phyloP scores from a whole-genome alignment of 2,113 vertebrate genomes.

The Otocyon megalotis region DNA sequence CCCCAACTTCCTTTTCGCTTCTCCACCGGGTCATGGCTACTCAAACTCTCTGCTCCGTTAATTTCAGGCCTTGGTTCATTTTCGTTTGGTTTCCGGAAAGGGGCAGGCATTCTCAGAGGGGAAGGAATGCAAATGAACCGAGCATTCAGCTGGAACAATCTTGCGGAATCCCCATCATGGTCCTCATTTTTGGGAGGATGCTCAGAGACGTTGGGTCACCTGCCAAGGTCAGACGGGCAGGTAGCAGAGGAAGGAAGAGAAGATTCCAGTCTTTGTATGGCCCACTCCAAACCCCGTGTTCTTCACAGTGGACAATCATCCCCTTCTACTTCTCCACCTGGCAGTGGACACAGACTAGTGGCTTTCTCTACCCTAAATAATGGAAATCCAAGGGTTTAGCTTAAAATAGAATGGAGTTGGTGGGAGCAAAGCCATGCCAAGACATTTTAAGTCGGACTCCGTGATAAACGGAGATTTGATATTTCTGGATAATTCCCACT shows the following conservation, averaged over 20 bases:
- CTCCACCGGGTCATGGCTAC: rapidly evolving
- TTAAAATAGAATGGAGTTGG: conserved; percentile 65
- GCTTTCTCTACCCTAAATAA: background rate
- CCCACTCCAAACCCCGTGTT: rapidly evolving
- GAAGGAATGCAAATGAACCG: rapidly evolving
- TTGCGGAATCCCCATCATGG: rapidly evolving
- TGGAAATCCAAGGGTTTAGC: conserved; percentile 68
- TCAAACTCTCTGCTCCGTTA: rapidly evolving
- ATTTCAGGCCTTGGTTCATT: background rate
- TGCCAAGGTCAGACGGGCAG: background rate
- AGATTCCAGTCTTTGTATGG: background rate
- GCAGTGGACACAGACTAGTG: background rate
- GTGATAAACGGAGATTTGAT: conserved; percentile 89
- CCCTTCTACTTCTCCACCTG: rapidly evolving
- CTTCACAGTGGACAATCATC: rapidly evolving
- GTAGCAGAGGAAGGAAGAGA: background rate
- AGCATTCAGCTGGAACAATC: rapidly evolving
- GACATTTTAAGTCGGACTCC: conserved; percentile 84
- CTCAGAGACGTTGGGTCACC: background rate
- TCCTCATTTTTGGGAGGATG: background rate
- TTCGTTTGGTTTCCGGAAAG: background rate
- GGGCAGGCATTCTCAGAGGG: no score
- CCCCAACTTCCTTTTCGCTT: rapidly evolving
- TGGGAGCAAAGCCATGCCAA: conserved; percentile 75
- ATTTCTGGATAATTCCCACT: conserved; percentile 89